A percentile compares a stretch with the other conserved stretches of the same genome.
Conservation (phyloP, 2,888 invertebrate genomes). For the Odontocerum albicorne region DNA sequence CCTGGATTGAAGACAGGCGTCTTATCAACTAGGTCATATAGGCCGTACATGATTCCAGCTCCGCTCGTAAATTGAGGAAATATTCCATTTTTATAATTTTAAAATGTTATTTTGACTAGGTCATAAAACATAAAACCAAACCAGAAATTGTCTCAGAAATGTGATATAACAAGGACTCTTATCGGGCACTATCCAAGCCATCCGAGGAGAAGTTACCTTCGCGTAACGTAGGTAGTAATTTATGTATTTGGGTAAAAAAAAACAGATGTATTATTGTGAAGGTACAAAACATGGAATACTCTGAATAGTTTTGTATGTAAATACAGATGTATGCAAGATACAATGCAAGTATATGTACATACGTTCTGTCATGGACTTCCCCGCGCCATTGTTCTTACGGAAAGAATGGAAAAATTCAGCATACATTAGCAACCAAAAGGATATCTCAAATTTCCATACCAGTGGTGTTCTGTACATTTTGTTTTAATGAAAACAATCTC, state of each 20-base stretch:
- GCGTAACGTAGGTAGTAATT: too few relatives aligned
- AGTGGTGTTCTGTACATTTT: constrained; percentile 11
- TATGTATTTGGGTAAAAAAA: background rate
- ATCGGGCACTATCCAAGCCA: too few relatives aligned
- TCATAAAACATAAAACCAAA: too few relatives aligned
- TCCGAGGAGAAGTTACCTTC: too few relatives aligned
- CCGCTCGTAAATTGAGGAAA: too few relatives aligned
- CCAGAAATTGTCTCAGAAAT: too few relatives aligned
- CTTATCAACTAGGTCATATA: too few relatives aligned
- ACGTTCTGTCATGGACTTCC: constrained; percentile 9
- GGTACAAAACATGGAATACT: background rate
- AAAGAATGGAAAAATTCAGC: constrained; percentile 33
- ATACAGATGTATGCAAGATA: background rate
- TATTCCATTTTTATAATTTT: too few relatives aligned
- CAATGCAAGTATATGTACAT: background rate
- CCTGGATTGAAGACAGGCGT: too few relatives aligned
- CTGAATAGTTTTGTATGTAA: background rate
- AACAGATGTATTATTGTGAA: background rate
- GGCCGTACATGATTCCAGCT: too few relatives aligned
- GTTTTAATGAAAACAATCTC: background rate
- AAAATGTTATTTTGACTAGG: too few relatives aligned
- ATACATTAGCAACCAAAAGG: constrained; percentile 27
- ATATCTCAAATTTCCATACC: constrained; percentile 27
- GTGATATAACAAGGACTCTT: too few relatives aligned
- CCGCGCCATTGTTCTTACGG: constrained; percentile 29